Conservation (phyloP, 2,888 invertebrate species). For the Nomada ferruginata region DNA sequence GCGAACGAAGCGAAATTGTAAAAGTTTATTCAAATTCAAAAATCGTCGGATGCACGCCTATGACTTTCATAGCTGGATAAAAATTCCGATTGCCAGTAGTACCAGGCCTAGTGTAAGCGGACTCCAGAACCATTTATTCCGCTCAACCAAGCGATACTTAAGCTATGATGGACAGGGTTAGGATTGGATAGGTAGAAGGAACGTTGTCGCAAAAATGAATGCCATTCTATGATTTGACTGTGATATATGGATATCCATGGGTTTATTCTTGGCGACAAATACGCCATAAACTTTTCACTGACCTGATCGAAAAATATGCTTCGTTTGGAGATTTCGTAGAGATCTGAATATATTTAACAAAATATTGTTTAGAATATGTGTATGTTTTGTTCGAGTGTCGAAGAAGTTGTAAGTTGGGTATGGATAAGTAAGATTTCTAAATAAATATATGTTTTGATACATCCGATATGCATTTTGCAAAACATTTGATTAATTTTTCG, state of each 20-base stretch:
- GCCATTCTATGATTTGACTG: conserved; percentile 6
- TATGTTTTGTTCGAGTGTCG: no score
- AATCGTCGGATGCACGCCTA: conserved; percentile 4
- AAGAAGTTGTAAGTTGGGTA: no score
- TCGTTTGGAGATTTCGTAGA: no score
- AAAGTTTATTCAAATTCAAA: conserved; percentile 33
- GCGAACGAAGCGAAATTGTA: conserved; percentile 2
- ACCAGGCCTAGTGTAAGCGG: conserved; percentile 60
- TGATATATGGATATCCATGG: conserved; percentile 6
- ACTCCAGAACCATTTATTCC: conserved; percentile 67
- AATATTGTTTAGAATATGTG: no score
- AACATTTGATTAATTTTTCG: no score
- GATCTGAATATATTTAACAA: neutral
- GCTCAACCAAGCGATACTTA: conserved; percentile 60
- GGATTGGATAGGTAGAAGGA: conserved; percentile 45
- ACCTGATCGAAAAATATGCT: neutral
- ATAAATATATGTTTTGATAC: no score
- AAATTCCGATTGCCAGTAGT: conserved; percentile 24
- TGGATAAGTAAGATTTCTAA: no score
- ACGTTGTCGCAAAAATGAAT: conserved; percentile 37
- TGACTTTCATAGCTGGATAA: neutral
- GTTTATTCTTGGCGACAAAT: neutral
- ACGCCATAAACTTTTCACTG: neutral
- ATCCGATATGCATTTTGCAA: no score
- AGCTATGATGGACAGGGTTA: conserved; percentile 60